Evolutionary conservation across 1,140 invertebrate species (phyloP).

Genomic region (Zaprionus ghesquierei): DNA sequence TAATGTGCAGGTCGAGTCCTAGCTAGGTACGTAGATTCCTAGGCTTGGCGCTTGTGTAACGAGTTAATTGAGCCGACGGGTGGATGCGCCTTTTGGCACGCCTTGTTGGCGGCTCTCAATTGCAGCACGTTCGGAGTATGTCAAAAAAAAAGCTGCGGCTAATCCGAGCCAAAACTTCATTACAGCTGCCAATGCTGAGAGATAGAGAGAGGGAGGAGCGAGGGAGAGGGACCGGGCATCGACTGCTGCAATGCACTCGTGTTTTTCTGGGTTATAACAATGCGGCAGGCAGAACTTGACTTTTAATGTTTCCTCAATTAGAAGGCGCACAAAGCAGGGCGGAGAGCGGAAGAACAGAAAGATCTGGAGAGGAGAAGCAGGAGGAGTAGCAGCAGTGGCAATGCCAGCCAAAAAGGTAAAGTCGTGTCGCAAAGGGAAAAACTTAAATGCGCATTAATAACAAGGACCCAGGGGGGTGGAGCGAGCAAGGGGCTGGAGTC

Average conservation of each 20-base stretch:
- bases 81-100: conserved; percentile 51
- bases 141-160: conserved; percentile 42
- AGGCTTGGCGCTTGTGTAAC: conserved; percentile 35
- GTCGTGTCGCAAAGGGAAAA: conserved; percentile 53
- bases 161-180: conserved; percentile 71
- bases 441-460: conserved; percentile 81
- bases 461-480: conserved; percentile 21
- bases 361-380: background rate
- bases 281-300: conserved; percentile 76
- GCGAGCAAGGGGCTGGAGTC: too few relatives aligned
- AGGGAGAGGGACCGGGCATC: conserved; percentile 5
- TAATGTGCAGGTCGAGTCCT: conserved; percentile 50
- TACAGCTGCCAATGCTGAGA: conserved; percentile 43
- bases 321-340: conserved; percentile 62
- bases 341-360: background rate
- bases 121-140: conserved; percentile 35
- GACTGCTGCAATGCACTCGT: conserved; percentile 72
- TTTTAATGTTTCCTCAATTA: conserved; percentile 81
- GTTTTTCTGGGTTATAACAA: conserved; percentile 80
- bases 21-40: conserved; percentile 16
- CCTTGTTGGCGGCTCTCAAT: conserved; percentile 63
- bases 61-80: conserved; percentile 75
- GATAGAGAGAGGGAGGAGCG: too few relatives aligned
- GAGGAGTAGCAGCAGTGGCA: background rate
- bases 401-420: conserved; percentile 71